Percentiles rank a stretch among this genome's conserved stretches.
Conservation (phyloP, 1,140 invertebrate genomes). For the Akabosia matsudoensis region DNA sequence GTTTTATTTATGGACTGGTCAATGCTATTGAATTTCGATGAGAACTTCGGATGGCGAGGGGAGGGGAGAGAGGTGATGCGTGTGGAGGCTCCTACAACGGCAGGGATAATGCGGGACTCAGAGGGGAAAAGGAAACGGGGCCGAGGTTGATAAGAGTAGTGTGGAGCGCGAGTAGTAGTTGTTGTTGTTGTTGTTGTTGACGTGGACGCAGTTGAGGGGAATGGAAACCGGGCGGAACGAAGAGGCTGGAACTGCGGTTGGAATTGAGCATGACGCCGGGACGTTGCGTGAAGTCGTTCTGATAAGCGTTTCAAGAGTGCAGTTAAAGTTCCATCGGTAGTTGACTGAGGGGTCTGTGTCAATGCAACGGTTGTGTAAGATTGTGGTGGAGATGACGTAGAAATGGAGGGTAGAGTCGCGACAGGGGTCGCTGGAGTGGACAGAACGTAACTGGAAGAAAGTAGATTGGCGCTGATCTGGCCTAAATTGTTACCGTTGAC, state of each 20-base stretch:
- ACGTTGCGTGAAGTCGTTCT: background rate
- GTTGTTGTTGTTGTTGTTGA: background rate
- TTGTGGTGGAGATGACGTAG: too few species aligned
- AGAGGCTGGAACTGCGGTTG: too few species aligned
- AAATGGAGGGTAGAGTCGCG: too few species aligned
- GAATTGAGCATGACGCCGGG: background rate
- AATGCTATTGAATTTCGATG: background rate
- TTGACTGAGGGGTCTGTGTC: background rate
- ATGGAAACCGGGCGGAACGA: too few species aligned
- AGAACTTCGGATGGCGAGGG: background rate
- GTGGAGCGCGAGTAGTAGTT: background rate
- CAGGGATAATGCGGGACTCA: background rate
- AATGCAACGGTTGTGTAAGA: too few species aligned
- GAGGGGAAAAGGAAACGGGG: background rate
- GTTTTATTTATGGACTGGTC: too few species aligned
- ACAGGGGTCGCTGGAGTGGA: too few species aligned
- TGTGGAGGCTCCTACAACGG: background rate
- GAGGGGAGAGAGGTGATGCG: background rate
- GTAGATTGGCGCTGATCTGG: too few species aligned
- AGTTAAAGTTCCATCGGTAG: background rate
- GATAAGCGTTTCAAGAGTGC: background rate
- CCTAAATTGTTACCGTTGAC: too few species aligned
- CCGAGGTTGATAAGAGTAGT: background rate
- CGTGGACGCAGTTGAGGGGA: background rate
- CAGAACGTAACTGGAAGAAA: too few species aligned